Conservation (phyloP, 1,140 invertebrate genomes). For the Pectinophora gossypiella region DNA sequence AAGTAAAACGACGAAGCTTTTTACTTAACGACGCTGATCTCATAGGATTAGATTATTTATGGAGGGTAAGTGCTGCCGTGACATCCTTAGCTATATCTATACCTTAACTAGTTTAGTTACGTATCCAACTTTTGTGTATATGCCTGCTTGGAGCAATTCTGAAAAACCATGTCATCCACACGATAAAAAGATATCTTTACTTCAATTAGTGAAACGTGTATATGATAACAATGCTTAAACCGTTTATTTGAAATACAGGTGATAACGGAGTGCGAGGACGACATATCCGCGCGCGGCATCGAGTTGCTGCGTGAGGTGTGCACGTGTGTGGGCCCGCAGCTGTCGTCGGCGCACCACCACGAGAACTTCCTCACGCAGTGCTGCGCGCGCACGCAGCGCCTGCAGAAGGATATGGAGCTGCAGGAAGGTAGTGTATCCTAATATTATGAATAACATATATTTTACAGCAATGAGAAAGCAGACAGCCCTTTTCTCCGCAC, state of each 20-base stretch:
- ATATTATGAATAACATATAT: neutral
- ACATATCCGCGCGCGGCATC: slow-evolving; percentile 94
- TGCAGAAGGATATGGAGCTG: slow-evolving; percentile 66
- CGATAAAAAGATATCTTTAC: no score
- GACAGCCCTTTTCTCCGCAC: neutral
- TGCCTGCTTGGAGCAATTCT: no score
- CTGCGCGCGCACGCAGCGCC: slow-evolving; percentile 90
- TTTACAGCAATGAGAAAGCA: neutral
- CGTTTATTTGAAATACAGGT: no score
- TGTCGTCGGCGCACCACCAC: slow-evolving; percentile 91
- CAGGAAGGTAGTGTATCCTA: slow-evolving; percentile 22
- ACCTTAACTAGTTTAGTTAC: no score
- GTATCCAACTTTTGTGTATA: no score
- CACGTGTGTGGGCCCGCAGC: slow-evolving; percentile 92
- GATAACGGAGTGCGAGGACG: slow-evolving; percentile 91
- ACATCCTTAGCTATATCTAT: no score
- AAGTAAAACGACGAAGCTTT: slow-evolving; percentile 88
- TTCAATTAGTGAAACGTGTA: no score
- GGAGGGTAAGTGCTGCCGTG: slow-evolving; percentile 88
- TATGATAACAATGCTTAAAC: no score
- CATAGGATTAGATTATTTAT: slow-evolving; percentile 97
- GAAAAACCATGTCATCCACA: no score
- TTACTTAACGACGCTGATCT: slow-evolving; percentile 92
- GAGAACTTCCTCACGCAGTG: slow-evolving; percentile 93
- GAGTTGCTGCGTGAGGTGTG: slow-evolving; percentile 95